Evolutionary conservation across 2,797 vertebrate species (phyloP).

Genomic region (Oreochromis grahami): DNA sequence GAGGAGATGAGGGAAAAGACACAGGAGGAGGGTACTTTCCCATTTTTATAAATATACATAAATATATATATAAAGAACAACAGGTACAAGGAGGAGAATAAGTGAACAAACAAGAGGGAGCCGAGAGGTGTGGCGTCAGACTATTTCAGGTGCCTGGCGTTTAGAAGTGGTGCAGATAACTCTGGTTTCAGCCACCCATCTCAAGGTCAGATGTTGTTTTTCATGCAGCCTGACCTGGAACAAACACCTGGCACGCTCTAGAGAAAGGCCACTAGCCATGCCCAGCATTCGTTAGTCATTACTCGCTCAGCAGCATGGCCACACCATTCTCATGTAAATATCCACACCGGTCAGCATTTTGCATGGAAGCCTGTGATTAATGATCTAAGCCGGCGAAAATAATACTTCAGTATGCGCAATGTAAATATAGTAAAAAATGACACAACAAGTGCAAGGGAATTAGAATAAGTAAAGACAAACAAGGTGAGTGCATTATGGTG

Average conservation of each 20-base stretch:
- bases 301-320: slow-evolving; percentile 19
- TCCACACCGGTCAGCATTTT: slow-evolving; percentile 47
- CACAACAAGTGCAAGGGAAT: slow-evolving; percentile 1
- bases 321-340: slow-evolving; percentile 69
- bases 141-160: slow-evolving; percentile 42
- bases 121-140: slow-evolving; percentile 28
- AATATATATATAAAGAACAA: background rate
- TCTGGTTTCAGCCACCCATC: slow-evolving; percentile 49
- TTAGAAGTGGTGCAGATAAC: slow-evolving; percentile 29
- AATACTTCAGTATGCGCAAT: background rate
- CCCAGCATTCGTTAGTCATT: slow-evolving; percentile 63
- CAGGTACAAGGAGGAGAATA: slow-evolving; percentile 30
- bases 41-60: background rate
- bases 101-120: slow-evolving; percentile 12
- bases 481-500: background rate
- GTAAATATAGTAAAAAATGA: slow-evolving; percentile 3
- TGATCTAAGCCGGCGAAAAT: slow-evolving; percentile 15
- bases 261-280: slow-evolving; percentile 29
- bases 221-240: slow-evolving; percentile 50
- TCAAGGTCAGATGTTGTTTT: slow-evolving; percentile 64
- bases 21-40: slow-evolving; percentile 32
- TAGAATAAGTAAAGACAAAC: background rate
- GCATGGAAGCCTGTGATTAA: slow-evolving; percentile 60
- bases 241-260: slow-evolving; percentile 59
- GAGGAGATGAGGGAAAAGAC: slow-evolving; percentile 26